phyloP scores from a whole-genome alignment of 2,113 vertebrate species.

The Charina bottae region DNA sequence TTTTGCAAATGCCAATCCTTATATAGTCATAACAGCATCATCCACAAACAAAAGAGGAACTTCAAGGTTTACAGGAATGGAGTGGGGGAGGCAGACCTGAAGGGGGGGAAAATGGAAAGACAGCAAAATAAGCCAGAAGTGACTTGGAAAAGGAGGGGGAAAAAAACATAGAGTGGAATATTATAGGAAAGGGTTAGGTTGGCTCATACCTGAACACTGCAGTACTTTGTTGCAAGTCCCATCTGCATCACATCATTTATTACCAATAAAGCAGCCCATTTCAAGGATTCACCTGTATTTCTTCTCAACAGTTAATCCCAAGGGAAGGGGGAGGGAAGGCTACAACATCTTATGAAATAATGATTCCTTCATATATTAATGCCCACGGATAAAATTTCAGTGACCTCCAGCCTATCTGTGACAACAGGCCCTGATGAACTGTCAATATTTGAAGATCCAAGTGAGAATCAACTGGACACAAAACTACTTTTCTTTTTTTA shows the following conservation, averaged over 20 bases:
- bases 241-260: not conserved
- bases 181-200: not conserved
- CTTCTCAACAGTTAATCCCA: not conserved
- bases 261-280: not conserved
- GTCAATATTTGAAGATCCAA: not conserved
- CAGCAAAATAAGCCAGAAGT: not conserved
- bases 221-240: not conserved
- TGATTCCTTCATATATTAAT: not conserved
- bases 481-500: not conserved
- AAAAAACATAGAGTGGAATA: not conserved
- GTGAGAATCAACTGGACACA: not conserved
- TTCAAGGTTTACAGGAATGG: not conserved
- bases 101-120: not conserved
- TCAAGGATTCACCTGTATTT: not conserved
- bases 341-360: not conserved
- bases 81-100: not conserved
- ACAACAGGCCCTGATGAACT: not conserved
- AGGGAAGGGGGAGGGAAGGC: not conserved
- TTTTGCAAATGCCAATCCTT: not conserved
- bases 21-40: not conserved
- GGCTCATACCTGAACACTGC: not conserved
- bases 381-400: not conserved
- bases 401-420: not conserved
- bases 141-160: not conserved
- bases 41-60: not conserved